Percentiles rank a stretch among this genome's conserved stretches.
These are phyloP conservation scores for Myopa testacea DNA, from an alignment of 2,888 invertebrate species.

Conservation along the genomic window DNA sequence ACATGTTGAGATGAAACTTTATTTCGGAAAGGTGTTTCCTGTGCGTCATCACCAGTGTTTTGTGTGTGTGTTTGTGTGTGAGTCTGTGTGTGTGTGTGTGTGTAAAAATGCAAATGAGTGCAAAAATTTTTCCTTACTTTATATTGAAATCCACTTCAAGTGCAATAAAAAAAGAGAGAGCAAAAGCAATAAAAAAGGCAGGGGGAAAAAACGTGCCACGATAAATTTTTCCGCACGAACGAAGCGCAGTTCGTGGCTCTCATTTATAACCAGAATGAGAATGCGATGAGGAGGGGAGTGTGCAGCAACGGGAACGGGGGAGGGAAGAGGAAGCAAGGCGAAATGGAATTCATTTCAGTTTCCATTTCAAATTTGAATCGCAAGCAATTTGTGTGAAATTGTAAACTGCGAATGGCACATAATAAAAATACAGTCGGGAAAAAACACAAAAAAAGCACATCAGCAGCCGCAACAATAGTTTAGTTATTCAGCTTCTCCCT, in stretches of 20 bases:
- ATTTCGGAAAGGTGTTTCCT: too few relatives aligned
- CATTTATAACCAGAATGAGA: background rate
- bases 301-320: background rate
- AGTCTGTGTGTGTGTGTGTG: too few relatives aligned
- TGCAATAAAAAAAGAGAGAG: background rate
- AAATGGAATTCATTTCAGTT: background rate
- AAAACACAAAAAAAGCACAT: background rate
- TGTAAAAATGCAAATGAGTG: too few relatives aligned
- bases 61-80: background rate
- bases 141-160: background rate
- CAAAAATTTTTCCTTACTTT: background rate
- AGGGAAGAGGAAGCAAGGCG: background rate
- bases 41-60: background rate
- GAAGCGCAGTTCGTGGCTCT: background rate
- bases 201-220: background rate
- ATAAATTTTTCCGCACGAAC: background rate
- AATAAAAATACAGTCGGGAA: background rate
- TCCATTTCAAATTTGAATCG: background rate
- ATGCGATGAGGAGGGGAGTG: too few relatives aligned
- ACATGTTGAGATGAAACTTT: too few relatives aligned
- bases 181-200: background rate
- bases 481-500: background rate
- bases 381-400: background rate
- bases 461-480: background rate
- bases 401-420: background rate